Evolutionary conservation across 2,888 invertebrate species (phyloP).

Genomic region (Boloria euphrosyne): DNA sequence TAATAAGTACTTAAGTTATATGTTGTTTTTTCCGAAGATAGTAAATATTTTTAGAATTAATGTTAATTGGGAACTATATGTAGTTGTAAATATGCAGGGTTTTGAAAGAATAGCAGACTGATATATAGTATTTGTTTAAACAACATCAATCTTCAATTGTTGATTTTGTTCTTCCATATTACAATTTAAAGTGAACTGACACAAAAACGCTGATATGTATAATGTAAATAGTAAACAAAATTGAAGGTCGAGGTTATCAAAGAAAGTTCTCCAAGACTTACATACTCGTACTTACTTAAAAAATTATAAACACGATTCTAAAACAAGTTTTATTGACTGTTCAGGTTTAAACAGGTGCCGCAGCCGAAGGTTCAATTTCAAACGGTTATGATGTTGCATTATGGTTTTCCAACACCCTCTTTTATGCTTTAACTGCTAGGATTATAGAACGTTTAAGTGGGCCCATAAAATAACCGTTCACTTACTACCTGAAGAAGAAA

Average conservation of each 20-base stretch:
- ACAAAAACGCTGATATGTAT: no score
- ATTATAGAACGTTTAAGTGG: constrained; percentile 79
- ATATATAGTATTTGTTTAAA: no score
- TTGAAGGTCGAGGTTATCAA: neutral
- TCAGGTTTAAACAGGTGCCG: constrained; percentile 62
- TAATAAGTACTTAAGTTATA: no score
- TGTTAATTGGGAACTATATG: no score
- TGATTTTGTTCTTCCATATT: no score
- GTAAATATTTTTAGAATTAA: no score
- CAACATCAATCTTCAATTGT: no score
- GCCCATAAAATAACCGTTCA: constrained; percentile 75
- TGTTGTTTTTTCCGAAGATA: no score
- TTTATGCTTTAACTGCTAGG: constrained; percentile 71
- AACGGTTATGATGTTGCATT: constrained; percentile 68
- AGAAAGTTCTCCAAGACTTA: constrained; percentile 12
- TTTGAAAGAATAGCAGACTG: no score
- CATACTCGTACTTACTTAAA: constrained; percentile 8
- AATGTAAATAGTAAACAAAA: neutral
- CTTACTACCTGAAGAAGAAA: constrained; percentile 75
- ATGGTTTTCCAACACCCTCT: constrained; percentile 68
- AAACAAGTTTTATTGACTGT: constrained; percentile 65
- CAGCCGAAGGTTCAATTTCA: constrained; percentile 62
- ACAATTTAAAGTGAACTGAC: no score
- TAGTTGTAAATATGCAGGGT: no score
- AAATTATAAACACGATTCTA: constrained; percentile 38